Conservation (phyloP, 1,140 invertebrate species). For the Popillia japonica region DNA sequence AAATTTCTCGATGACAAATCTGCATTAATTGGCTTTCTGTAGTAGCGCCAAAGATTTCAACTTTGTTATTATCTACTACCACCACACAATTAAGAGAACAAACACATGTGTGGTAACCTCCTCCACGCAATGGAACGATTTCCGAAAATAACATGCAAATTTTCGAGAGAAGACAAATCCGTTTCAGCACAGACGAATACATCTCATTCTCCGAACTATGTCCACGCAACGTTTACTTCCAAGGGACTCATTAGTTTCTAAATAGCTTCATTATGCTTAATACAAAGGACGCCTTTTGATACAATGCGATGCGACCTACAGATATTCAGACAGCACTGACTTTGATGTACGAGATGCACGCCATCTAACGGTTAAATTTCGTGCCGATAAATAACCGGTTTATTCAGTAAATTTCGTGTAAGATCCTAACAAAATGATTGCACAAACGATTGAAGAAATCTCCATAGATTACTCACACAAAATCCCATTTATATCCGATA, state of each 20-base stretch:
- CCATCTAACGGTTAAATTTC: background rate
- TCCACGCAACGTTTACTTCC: background rate
- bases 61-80: too few species aligned
- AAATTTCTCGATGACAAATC: too few species aligned
- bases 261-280: conserved; percentile 6
- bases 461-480: too few species aligned
- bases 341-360: background rate
- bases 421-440: too few species aligned
- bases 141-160: background rate
- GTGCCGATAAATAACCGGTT: background rate
- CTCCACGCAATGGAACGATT: too few species aligned
- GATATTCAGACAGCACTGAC: background rate
- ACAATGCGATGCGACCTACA: background rate
- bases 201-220: background rate
- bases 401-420: background rate
- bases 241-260: conserved; percentile 1
- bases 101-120: too few species aligned
- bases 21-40: too few species aligned
- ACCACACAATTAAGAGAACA: too few species aligned
- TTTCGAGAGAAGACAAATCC: background rate
- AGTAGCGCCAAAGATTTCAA: too few species aligned
- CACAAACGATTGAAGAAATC: too few species aligned
- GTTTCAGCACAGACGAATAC: background rate
- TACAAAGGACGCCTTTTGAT: background rate
- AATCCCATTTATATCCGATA: too few species aligned